Base-by-base conservation (phyloP, 1,140 invertebrate species). In the Platorchestia sp. region DNA sequence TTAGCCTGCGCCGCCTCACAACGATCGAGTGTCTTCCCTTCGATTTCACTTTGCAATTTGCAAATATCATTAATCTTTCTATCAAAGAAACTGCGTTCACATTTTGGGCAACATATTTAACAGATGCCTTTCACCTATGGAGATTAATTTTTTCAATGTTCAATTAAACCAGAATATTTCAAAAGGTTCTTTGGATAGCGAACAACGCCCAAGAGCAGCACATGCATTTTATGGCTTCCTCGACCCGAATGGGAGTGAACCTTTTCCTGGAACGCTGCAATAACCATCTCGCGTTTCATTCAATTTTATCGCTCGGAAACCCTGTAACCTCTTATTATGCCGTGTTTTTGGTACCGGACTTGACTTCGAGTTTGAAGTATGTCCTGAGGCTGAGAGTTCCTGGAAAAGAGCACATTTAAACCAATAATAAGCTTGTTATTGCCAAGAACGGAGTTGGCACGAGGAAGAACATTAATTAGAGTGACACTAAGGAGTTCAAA, bases 351-450 rank as follows among this genome's bases (percentile, higher is more conserved):
- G 59, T 75, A 75, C 59, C 59, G 59, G 59, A 75, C 59, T 75
- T 75, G 59, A 75, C 59, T 75, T 75, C 59, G 27, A 75, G 59
- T 75, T 36, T 75, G 59, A 75, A 14, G 59, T 75, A 75, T 45
- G 87, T 90, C 87, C 87, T 90, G 19, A 27, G 44, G 44, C 44
- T 14, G 14, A 41, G 87, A 14, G 87, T 90, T 90, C 87, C 87
- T 42, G 87, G 87, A 90, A 90, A 44, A 43, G 41, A 44, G 44
- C 5, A 90, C 87, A 90, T 90, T 90, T 90, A 44, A 90, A 90
- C 87, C 87, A 90, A 90, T 90, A 90, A 90, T 90, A 90, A 90
- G 87, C 87, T 90, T 90, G 87, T 90, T 90, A 90, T 90, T 90
- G 87, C 87, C 41, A 90, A 90, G 87, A 90, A 90, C 41, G 6